Evolutionary conservation across 2,797 vertebrate species (phyloP), one percentile per base, ranked within the genome.

Genomic region (Pelochelys cantorii): DNA sequence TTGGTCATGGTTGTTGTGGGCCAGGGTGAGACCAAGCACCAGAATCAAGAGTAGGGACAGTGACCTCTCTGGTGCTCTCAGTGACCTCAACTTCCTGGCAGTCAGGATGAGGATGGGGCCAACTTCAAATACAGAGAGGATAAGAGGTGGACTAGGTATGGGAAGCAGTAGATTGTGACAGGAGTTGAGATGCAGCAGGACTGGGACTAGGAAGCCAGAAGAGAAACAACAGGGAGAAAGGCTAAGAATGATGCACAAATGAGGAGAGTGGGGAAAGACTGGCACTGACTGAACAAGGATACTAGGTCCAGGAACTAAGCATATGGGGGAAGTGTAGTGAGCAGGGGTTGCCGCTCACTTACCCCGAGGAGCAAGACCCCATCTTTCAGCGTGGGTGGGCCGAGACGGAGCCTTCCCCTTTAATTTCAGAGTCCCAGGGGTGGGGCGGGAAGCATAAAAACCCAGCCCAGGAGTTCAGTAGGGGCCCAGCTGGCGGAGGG

Each of bases 21-120:
- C 37, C 18, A 57, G 27, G 17, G 57, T 2, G 56, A 18, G 31
- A 78, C 3, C 62, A 18, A 65, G 62, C 54, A 34, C 10, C 87
- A 81, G 71, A 85, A 34, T 0, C 1, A 71, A 78, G 11, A 11
- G 42, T 0, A 57, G 29, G 34, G 48, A 81, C 34, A 68, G 1
- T 2, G 2, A n/a, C 17, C 37, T 29, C 20, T 22, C n/a, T 15
- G 85, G 53, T 42, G 12, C 62, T 77, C 0, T 77, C 48, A 0
- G 17, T 34, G 62, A 65, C 62, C 62, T 65, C 31, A 0, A 83
- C 13, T 11, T 86, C 5, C 6, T n/a, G 86, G 29, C 15, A 55
- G 37, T 4, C 10, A 4, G 81, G 31, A 59, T 79, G 83, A 65
- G 4, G 11, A 87, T 15, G 29, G 60, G 31, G 62, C 62, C 31